Evolutionary conservation across 2,888 invertebrate species (phyloP).

Genomic region (Cataglyphis altisquamis): DNA sequence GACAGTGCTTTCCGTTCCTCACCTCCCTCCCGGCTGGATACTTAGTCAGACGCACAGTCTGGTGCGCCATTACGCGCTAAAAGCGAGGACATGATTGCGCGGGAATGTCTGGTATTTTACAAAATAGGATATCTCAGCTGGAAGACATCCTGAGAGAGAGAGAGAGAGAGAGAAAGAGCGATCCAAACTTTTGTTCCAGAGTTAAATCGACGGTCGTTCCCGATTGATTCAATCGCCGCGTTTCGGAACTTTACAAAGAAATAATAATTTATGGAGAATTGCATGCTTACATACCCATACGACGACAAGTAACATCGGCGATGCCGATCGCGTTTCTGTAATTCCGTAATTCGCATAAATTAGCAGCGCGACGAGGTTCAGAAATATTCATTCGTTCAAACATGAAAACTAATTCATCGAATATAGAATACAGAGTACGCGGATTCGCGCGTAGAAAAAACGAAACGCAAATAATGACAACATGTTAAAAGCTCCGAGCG

Average conservation of each 20-base stretch:
- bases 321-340: neutral
- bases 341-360: conserved; percentile 44
- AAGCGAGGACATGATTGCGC: conserved; percentile 54
- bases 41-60: conserved; percentile 50
- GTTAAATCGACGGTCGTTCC: conserved; percentile 26
- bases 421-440: conserved; percentile 10
- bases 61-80: conserved; percentile 48
- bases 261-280: conserved; percentile 49
- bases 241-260: conserved; percentile 37
- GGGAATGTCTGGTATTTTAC: conserved; percentile 52
- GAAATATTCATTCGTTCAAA: conserved; percentile 43
- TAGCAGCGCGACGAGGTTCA: conserved; percentile 16
- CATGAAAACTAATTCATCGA: conserved; percentile 42
- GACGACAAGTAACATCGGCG: conserved; percentile 21
- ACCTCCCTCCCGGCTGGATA: conserved; percentile 33
- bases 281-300: conserved; percentile 24
- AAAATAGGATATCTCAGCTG: conserved; percentile 55
- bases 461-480: conserved; percentile 52
- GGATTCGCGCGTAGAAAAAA: conserved; percentile 32
- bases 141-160: conserved; percentile 17
- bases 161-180: conserved; percentile 22
- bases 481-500: conserved; percentile 60
- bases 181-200: conserved; percentile 28
- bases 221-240: conserved; percentile 13
- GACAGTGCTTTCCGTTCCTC: conserved; percentile 27